Evolutionary conservation across 2,113 vertebrate species (phyloP), one percentile per base, ranked within the genome.

Genomic region (Mobula birostris): DNA sequence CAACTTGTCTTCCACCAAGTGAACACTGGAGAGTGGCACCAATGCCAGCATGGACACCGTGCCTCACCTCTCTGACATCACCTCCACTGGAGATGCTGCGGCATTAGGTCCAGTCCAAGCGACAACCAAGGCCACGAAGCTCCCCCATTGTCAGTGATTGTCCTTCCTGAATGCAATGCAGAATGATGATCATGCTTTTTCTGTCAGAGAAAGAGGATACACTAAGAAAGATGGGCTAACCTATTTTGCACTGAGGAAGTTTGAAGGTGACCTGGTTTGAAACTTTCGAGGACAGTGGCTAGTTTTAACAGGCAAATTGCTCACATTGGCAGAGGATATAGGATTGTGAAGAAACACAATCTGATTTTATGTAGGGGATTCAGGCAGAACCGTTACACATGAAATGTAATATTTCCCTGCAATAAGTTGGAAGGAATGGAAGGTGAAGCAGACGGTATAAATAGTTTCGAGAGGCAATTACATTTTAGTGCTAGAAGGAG

Each of bases 241-340:
- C 7, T 90, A 14, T 29, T 63, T n/a, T 90, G 61, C 17, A 32
- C 63, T 32, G 85, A 32, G 27, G 29, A 32, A 11, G 83, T 61
- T 9, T 87, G 21, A 87, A 90, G 61, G 85, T 90, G 85, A 90
- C 61, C 85, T 15, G 29, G 7, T 90, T 66, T 90, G 85, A 32
- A n/a, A 19, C 66, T 66, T 74, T 90, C n/a, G 12, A 32, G 17
- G 85, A 66, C 32, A 15, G 66, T 66, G n/a, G 0, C 12, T 29
- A 15, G n/a, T 15, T 90, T 66, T 90, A 66, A 66, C 29, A 90
- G 85, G 61, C 61, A 90, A 66, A 90, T 90, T 90, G 29, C 2
- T 90, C 85, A 90, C 61, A 14, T 7, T 90, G 61, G n/a, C 85
- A 90, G 4, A 66, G 85, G 5, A 90, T 19, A 24, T 48, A 85